These are phyloP conservation scores for Drosophila suzukii DNA, from an alignment of 1,140 invertebrate species.

Conservation along the genomic window DNA sequence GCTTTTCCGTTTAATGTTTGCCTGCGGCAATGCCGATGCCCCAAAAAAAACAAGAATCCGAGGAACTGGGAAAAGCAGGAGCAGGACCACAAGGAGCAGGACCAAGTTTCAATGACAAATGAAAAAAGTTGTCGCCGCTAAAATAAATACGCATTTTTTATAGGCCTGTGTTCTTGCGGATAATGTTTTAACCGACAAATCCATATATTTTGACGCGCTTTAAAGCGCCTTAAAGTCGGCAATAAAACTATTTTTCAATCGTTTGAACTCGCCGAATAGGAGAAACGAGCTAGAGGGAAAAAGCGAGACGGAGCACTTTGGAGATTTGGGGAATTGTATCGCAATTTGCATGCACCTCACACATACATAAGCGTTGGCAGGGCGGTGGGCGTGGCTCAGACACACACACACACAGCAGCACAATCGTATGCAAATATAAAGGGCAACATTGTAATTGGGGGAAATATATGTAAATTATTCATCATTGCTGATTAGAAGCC, in stretches of 20 bases:
- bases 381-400: constrained; percentile 26
- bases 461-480: constrained; percentile 84
- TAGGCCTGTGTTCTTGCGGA: constrained; percentile 40
- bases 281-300: not conserved
- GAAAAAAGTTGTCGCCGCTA: constrained; percentile 72
- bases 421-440: constrained; percentile 77
- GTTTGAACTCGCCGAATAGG: constrained; percentile 11
- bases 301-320: constrained; percentile 40
- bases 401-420: constrained; percentile 13
- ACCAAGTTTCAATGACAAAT: constrained; percentile 82
- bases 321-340: constrained; percentile 81
- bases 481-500: constrained; percentile 84
- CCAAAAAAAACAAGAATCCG: not conserved
- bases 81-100: constrained; percentile 41
- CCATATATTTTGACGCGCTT: constrained; percentile 11
- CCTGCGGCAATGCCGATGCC: constrained; percentile 55
- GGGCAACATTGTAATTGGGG: constrained; percentile 82
- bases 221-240: constrained; percentile 55
- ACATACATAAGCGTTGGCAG: constrained; percentile 57
- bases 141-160: constrained; percentile 80
- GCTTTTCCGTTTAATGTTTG: constrained; percentile 76
- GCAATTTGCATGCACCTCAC: constrained; percentile 74
- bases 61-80: constrained; percentile 9
- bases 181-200: constrained; percentile 31
- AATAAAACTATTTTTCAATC: constrained; percentile 66